Evolutionary conservation across 2,113 vertebrate species (phyloP), one percentile per base, ranked within the genome.

Genomic region (Lophius piscatorius): DNA sequence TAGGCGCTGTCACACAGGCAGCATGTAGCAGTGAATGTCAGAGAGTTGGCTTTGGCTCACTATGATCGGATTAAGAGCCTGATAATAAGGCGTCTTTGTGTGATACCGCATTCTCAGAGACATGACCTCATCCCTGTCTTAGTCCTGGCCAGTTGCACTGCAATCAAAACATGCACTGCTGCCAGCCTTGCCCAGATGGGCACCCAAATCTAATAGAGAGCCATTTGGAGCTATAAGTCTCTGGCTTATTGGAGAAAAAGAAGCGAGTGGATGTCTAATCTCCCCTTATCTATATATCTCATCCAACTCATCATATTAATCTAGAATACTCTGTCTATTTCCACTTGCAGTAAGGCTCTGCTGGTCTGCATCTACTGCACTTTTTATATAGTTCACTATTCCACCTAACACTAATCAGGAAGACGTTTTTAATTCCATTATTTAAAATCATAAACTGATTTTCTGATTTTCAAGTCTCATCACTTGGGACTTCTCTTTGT

Each of bases 121-220:
- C 87, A 88, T 90, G 88, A 90, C 84, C 86, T 91, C 90, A 91
- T 91, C 87, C 63, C 48, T 63, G 69, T 85, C 86, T 88, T 83
- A 52, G 74, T 73, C 79, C 82, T 70, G 83, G 77, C 64, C 84
- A 81, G 75, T 67, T n/a, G 62, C 75, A 69, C 62, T 63, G 80
- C 73, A 83, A 84, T 86, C 82, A 82, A 78, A 82, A 83, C 80
- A 74, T 72, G 68, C 35, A 28, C 57, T 47, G 79, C 84, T 87
- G 78, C 87, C 78, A 85, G 86, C 61, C 76, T 81, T 84, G 70
- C 85, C 77, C 87, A 89, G 85, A 89, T 87, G 82, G 86, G 81
- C 58, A 87, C 73, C 75, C 67, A 87, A 89, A 90, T 89, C 86
- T 82, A 90, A 90, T 88, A 84, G 76, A 85, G 74, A 87, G 72